Percentiles rank a stretch among this genome's conserved stretches.
Evolutionary conservation across 2,797 vertebrate genomes (phyloP).

Genomic region (Muscicapa comitata): DNA sequence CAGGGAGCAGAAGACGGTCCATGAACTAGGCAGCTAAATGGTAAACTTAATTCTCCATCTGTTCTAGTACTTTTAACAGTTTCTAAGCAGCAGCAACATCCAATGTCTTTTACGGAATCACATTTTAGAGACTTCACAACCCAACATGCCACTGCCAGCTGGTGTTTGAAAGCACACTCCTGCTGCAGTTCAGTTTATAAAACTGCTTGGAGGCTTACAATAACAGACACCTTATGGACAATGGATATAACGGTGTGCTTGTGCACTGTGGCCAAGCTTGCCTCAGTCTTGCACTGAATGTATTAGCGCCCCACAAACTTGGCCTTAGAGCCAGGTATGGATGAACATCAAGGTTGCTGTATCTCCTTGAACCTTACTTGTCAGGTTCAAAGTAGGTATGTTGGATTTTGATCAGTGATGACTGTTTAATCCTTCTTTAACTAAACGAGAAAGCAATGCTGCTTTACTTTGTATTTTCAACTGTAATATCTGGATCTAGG

Average conservation of each 20-base stretch:
- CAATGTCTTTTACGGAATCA: neutral
- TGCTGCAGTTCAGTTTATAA: neutral
- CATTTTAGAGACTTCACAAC: neutral
- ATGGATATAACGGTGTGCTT: neutral
- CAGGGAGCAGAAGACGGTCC: neutral
- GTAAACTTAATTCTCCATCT: constrained; percentile 13
- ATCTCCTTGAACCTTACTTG: neutral
- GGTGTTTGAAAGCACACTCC: neutral
- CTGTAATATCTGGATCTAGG: neutral
- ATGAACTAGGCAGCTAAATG: neutral
- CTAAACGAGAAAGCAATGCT: neutral
- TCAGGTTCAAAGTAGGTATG: neutral
- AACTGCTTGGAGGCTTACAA: neutral
- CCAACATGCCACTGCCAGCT: neutral
- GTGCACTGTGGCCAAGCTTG: neutral
- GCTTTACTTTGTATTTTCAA: neutral
- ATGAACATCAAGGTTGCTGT: neutral
- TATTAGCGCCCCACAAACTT: neutral
- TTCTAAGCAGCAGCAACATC: neutral
- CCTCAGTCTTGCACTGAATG: neutral
- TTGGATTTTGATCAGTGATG: neutral
- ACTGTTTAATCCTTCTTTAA: neutral
- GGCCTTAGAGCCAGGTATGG: neutral
- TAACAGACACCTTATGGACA: neutral
- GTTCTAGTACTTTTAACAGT: neutral